Percentiles rank a stretch among this genome's conserved stretches.
These are phyloP conservation scores for Caenorhabditis tropicalis DNA, from an alignment of 1,140 invertebrate genomes.

Conservation along the genomic window DNA sequence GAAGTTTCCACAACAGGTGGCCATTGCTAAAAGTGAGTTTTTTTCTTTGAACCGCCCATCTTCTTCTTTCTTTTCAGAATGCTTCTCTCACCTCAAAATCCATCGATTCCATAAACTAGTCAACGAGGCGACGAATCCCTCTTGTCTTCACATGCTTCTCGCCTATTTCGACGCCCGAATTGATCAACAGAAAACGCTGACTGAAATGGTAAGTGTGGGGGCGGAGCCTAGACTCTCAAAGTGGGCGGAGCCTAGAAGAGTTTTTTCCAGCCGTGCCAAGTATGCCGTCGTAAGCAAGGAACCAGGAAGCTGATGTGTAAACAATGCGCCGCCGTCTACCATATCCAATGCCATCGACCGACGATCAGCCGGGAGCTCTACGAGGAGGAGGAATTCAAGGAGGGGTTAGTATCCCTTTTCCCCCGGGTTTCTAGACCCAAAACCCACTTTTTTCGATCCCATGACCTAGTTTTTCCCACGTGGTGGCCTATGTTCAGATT, in stretches of 20 bases:
- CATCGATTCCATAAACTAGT: not conserved
- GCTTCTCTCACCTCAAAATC: constrained; percentile 7
- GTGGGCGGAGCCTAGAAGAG: too few species aligned
- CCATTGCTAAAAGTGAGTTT: constrained; percentile 10
- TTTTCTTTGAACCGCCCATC: not conserved
- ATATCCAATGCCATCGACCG: not conserved
- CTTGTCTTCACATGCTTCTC: constrained; percentile 47
- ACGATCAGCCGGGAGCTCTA: not conserved
- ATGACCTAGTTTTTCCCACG: too few species aligned
- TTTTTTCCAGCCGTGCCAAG: not conserved
- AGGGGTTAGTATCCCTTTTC: too few species aligned
- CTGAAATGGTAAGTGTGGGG: not conserved
- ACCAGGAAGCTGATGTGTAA: constrained; percentile 1
- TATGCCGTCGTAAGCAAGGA: constrained; percentile 2
- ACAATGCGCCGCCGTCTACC: not conserved
- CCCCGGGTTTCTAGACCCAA: too few species aligned
- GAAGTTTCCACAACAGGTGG: not conserved
- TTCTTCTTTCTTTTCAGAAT: not conserved
- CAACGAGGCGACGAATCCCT: not conserved
- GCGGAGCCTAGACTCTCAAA: too few species aligned
- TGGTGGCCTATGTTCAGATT: too few species aligned
- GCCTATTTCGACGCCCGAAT: constrained; percentile 45
- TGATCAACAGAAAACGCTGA: constrained; percentile 1
- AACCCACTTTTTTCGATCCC: too few species aligned
- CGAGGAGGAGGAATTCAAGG: constrained; percentile 31